Evolutionary conservation across 2,113 vertebrate genomes (phyloP).

Genomic region (Setophaga kirtlandii): DNA sequence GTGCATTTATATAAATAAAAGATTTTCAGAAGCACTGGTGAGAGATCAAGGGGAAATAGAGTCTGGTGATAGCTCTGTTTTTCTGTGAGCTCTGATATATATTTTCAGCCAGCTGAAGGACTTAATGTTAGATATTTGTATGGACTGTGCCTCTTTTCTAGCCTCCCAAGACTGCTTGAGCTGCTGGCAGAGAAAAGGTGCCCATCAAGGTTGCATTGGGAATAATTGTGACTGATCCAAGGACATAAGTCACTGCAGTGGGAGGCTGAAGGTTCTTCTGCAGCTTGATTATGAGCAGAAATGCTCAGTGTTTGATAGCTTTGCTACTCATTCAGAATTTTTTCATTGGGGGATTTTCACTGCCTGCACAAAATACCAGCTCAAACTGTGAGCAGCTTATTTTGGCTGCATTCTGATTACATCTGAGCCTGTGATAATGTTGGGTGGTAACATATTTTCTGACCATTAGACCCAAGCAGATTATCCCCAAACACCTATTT

Average conservation of each 20-base stretch:
- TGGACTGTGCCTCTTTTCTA: not conserved
- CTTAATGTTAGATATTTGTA: not conserved
- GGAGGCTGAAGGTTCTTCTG: not conserved
- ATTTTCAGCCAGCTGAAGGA: not conserved
- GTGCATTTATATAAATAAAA: not conserved
- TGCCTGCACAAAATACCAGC: not conserved
- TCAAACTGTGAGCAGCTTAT: not conserved
- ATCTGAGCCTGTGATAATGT: not conserved
- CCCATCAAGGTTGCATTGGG: not conserved
- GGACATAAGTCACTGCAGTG: not conserved
- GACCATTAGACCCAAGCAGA: not conserved
- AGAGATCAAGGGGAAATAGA: not conserved
- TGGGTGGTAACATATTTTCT: not conserved
- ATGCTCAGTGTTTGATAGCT: not conserved
- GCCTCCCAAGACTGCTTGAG: not conserved
- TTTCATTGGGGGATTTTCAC: not conserved
- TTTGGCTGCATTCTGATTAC: not conserved
- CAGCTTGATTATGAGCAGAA: not conserved
- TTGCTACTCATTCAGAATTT: not conserved
- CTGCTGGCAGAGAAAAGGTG: not conserved
- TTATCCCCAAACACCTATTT: not conserved
- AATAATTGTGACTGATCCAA: not conserved
- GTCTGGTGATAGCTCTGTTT: not conserved
- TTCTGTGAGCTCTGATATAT: not conserved
- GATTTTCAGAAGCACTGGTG: not conserved